These are phyloP conservation scores for Danaus plexippus DNA, from an alignment of 1,140 invertebrate species.

Conservation along the genomic window DNA sequence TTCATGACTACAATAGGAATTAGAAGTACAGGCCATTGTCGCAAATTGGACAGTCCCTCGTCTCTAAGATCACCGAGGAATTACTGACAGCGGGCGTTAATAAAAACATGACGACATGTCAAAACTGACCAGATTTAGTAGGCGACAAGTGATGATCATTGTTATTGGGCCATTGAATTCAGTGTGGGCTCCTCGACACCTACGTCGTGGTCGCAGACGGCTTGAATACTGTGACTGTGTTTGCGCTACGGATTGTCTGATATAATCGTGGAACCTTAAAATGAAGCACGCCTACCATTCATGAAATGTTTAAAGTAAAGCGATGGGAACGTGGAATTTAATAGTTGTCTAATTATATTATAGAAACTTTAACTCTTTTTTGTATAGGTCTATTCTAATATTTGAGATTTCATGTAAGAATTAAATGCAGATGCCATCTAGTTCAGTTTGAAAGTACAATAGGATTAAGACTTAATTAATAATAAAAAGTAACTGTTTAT, in stretches of 20 bases:
- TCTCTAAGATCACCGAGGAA: conserved; percentile 48
- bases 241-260: conserved; percentile 59
- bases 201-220: conserved; percentile 43
- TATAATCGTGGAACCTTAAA: conserved; percentile 52
- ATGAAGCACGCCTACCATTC: conserved; percentile 57
- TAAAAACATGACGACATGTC: conserved; percentile 69
- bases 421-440: neutral
- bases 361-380: too few relatives aligned
- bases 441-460: neutral
- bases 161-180: conserved; percentile 54
- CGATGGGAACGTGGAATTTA: conserved; percentile 12
- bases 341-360: conserved; percentile 17
- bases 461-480: neutral
- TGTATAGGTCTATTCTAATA: neutral
- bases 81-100: conserved; percentile 56
- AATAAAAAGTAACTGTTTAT: neutral
- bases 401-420: neutral
- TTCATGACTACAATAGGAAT: conserved; percentile 61
- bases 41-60: conserved; percentile 58
- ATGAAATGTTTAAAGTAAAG: conserved; percentile 25
- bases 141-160: conserved; percentile 62
- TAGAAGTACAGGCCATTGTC: conserved; percentile 60
- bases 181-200: conserved; percentile 61
- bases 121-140: conserved; percentile 67
- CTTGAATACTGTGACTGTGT: conserved; percentile 50